Evolutionary conservation across 2,797 vertebrate species (phyloP).

Genomic region (Acridotheres tristis): DNA sequence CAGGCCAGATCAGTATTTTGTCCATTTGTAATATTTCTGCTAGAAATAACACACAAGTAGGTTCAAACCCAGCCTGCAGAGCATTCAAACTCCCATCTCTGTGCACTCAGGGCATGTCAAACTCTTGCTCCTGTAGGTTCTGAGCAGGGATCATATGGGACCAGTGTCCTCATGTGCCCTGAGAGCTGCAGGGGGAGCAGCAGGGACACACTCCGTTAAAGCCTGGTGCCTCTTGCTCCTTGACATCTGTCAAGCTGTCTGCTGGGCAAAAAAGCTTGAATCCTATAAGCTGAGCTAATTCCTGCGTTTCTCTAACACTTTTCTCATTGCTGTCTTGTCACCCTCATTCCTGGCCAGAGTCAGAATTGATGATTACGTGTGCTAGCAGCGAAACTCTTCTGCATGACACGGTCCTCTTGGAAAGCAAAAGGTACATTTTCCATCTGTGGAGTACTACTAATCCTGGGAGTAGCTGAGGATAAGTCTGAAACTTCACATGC

Average conservation of each 20-base stretch:
- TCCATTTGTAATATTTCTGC: not conserved
- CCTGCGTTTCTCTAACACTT: not conserved
- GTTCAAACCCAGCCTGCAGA: not conserved
- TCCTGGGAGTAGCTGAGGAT: slow-evolving; percentile 28
- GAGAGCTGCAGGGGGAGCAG: not conserved
- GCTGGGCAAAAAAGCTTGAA: not conserved
- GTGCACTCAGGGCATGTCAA: not conserved
- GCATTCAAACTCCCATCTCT: not conserved
- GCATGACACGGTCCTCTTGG: not conserved
- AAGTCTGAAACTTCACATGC: not conserved
- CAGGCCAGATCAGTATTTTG: not conserved
- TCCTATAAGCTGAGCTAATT: slow-evolving; percentile 31
- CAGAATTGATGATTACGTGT: not conserved
- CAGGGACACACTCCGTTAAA: accelerated
- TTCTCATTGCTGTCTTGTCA: slow-evolving; percentile 40
- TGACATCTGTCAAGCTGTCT: not conserved
- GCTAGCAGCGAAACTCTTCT: not conserved
- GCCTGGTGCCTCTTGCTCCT: not conserved
- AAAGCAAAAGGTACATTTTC: slow-evolving; percentile 53
- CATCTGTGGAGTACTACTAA: not conserved
- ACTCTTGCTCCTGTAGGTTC: not conserved
- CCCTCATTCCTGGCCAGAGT: not conserved
- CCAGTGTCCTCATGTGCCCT: not conserved
- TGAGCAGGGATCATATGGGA: not conserved
- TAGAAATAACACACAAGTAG: not conserved